Percentiles rank a stretch among this genome's conserved stretches.
phyloP scores from a whole-genome alignment of 2,113 vertebrate species.

The Leptobrachium ailaonicum region DNA sequence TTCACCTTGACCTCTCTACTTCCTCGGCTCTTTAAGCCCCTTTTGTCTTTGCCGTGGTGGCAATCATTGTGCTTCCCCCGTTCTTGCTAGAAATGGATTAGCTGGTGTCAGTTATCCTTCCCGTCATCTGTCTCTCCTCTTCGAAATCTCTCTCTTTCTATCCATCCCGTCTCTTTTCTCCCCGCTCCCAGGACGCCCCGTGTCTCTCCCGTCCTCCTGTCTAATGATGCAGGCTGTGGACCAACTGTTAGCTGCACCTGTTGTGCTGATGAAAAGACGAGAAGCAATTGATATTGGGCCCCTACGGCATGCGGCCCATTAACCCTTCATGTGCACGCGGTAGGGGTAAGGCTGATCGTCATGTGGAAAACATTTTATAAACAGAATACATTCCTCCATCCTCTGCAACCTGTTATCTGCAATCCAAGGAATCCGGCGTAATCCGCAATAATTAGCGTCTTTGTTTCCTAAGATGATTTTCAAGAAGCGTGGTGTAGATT shows the following conservation, averaged over 20 bases:
- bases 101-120: background rate
- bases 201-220: slow-evolving; percentile 9
- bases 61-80: too few species aligned
- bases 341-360: too few species aligned
- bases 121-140: background rate
- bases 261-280: slow-evolving; percentile 4
- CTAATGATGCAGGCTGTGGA: slow-evolving; percentile 29
- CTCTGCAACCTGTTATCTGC: slow-evolving; percentile 20
- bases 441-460: slow-evolving; percentile 26
- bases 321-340: background rate
- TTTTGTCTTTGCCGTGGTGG: background rate
- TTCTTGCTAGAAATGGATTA: background rate
- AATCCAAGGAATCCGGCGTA: slow-evolving; percentile 16
- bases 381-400: slow-evolving; percentile 1
- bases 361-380: background rate
- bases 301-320: background rate
- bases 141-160: background rate
- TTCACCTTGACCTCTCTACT: background rate
- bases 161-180: slow-evolving; percentile 2
- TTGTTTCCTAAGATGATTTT: slow-evolving; percentile 26
- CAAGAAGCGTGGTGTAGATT: slow-evolving; percentile 26
- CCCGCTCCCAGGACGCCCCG: background rate
- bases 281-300: background rate
- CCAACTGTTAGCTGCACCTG: slow-evolving; percentile 44
- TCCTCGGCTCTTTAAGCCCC: background rate